phyloP scores from a whole-genome alignment of 2,888 invertebrate genomes.

The Rotaria macrura region DNA sequence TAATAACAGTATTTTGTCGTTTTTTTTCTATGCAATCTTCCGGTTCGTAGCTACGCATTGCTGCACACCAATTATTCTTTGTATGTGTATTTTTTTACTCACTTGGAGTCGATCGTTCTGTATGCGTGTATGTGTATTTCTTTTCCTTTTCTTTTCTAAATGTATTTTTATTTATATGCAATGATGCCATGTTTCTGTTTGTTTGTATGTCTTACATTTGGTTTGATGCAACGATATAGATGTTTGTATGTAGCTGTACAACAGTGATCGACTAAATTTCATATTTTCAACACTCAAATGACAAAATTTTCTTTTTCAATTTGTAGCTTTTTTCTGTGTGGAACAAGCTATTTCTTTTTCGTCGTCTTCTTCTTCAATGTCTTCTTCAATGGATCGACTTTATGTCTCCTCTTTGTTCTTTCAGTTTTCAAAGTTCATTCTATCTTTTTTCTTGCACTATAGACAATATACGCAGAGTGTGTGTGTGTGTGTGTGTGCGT shows the following conservation, averaged over 20 bases:
- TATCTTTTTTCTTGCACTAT: not conserved
- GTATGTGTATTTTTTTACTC: not conserved
- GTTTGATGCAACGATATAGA: conserved; percentile 15
- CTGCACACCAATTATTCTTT: not conserved
- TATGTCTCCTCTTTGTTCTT: conserved; percentile 1
- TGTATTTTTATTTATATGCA: conserved; percentile 12
- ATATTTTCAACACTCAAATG: not conserved
- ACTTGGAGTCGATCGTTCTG: not conserved
- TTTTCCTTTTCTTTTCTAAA: not conserved
- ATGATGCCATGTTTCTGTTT: not conserved
- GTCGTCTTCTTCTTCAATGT: no score
- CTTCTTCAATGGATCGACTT: not conserved
- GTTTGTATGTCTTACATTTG: not conserved
- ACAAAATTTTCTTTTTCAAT: not conserved
- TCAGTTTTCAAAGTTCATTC: not conserved
- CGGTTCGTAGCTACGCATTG: conserved; percentile 7
- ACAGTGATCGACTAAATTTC: not conserved
- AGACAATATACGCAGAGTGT: not conserved
- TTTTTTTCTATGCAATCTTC: conserved; percentile 8
- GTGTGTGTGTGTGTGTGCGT: not conserved
- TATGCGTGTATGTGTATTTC: not conserved
- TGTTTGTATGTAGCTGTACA: conserved; percentile 12
- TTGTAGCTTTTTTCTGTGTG: not conserved
- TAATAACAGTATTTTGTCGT: conserved; percentile 12
- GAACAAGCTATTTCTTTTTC: not conserved